Conservation (phyloP, 1,140 invertebrate species). For the Yoshiicerus persimilis region DNA sequence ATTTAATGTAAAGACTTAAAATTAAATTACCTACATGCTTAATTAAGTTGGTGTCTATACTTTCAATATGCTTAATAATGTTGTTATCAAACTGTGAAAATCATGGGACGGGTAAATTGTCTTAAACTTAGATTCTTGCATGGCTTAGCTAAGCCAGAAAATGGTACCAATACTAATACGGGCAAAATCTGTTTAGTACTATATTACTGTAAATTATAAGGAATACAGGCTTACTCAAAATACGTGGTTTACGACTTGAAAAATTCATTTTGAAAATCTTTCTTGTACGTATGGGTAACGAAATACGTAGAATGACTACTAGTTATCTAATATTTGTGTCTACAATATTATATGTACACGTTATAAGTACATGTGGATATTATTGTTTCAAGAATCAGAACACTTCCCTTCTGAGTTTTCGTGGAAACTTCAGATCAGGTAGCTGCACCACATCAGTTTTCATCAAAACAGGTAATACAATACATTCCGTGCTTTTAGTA, state of each 20-base stretch:
- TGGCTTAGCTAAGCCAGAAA: neutral
- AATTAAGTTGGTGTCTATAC: neutral
- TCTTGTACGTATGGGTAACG: too few relatives aligned
- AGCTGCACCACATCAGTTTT: neutral
- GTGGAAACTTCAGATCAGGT: neutral
- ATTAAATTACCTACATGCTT: neutral
- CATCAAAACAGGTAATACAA: neutral
- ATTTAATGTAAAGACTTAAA: neutral
- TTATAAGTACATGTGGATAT: too few relatives aligned
- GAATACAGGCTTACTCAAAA: too few relatives aligned
- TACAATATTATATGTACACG: too few relatives aligned
- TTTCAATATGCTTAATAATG: neutral
- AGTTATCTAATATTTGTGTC: too few relatives aligned
- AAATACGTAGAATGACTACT: too few relatives aligned
- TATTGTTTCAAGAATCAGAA: neutral
- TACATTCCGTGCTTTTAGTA: neutral
- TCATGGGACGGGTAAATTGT: neutral
- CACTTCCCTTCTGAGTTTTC: neutral
- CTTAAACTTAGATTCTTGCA: too few relatives aligned
- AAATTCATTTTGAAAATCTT: too few relatives aligned
- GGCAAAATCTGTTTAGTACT: too few relatives aligned
- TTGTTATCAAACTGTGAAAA: slow-evolving; percentile 3
- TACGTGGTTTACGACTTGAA: too few relatives aligned
- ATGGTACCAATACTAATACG: neutral
- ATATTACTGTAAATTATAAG: too few relatives aligned